Percentiles rank a stretch among this genome's conserved stretches.
phyloP scores from a whole-genome alignment of 2,888 invertebrate species.

The Sminthurides aquaticus region DNA sequence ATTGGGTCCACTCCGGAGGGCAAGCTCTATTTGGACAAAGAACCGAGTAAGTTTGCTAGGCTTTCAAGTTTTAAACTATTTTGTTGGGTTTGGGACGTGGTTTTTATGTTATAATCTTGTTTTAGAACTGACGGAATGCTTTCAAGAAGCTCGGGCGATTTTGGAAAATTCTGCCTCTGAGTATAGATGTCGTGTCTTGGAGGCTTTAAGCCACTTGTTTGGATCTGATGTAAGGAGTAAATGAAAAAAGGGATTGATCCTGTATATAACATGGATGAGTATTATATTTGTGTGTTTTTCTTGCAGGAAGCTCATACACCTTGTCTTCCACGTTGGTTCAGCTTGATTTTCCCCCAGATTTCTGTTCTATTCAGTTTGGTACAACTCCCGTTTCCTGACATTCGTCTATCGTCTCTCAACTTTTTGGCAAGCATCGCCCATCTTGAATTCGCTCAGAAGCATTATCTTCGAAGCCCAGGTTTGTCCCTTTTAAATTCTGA shows the following conservation, averaged over 20 bases:
- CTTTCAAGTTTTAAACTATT: not conserved
- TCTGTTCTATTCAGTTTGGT: conserved; percentile 37
- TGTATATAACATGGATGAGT: not conserved
- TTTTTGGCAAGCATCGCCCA: conserved; percentile 38
- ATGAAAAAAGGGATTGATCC: not conserved
- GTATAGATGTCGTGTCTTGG: conserved; percentile 33
- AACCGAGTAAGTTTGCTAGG: conserved; percentile 28
- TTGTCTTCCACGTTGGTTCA: conserved; percentile 39
- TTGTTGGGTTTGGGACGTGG: not conserved
- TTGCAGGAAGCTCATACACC: conserved; percentile 31
- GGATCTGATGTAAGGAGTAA: conserved; percentile 32
- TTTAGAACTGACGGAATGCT: conserved; percentile 31
- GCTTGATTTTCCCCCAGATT: conserved; percentile 35
- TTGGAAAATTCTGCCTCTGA: conserved; percentile 31
- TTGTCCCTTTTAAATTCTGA: too few species aligned
- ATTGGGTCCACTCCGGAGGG: conserved; percentile 39
- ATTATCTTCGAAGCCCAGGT: conserved; percentile 38
- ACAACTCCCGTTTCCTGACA: conserved; percentile 42
- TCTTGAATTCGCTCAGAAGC: conserved; percentile 42
- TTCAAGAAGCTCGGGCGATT: conserved; percentile 28
- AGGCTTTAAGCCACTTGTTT: conserved; percentile 36
- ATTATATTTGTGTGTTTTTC: conserved; percentile 10
- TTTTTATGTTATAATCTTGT: not conserved
- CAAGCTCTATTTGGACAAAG: conserved; percentile 30
- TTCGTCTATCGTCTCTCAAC: conserved; percentile 36